These are phyloP conservation scores for Drosophila kambysellisi DNA, from an alignment of 2,888 invertebrate genomes.

Conservation along the genomic window DNA sequence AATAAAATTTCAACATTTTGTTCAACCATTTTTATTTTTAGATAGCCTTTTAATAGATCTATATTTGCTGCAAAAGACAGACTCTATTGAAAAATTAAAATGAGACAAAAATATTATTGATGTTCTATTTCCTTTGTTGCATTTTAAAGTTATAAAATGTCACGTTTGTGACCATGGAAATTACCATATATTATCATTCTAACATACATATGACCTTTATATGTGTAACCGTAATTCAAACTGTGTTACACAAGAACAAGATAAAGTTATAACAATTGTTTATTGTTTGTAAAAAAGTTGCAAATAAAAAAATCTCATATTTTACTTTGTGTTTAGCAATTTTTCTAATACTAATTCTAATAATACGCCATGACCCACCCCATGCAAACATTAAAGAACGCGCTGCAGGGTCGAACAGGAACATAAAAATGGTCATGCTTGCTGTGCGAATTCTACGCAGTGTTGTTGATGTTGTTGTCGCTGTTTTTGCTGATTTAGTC, in stretches of 20 bases:
- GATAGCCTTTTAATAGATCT: not conserved
- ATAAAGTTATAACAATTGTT: not conserved
- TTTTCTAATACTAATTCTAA: not conserved
- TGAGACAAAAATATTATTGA: not conserved
- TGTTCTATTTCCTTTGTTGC: not conserved
- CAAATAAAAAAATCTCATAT: not conserved
- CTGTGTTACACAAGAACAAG: not conserved
- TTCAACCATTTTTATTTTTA: not conserved
- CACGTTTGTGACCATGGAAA: not conserved
- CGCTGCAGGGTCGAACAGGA: not conserved
- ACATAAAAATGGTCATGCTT: slow-evolving; percentile 7
- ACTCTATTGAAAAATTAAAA: not conserved
- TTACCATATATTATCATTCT: not conserved
- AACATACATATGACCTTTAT: too few species aligned
- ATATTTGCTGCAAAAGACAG: not conserved
- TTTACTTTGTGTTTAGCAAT: not conserved
- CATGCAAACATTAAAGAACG: not conserved
- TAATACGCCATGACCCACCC: not conserved
- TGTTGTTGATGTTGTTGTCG: not conserved
- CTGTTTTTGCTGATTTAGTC: not conserved
- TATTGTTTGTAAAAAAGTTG: not conserved
- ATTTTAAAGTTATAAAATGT: not conserved
- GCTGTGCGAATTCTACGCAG: not conserved
- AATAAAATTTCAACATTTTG: not conserved
- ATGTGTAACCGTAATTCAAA: too few species aligned